Base-by-base conservation (phyloP, 2,113 vertebrate species). In the Lepus americanus region DNA sequence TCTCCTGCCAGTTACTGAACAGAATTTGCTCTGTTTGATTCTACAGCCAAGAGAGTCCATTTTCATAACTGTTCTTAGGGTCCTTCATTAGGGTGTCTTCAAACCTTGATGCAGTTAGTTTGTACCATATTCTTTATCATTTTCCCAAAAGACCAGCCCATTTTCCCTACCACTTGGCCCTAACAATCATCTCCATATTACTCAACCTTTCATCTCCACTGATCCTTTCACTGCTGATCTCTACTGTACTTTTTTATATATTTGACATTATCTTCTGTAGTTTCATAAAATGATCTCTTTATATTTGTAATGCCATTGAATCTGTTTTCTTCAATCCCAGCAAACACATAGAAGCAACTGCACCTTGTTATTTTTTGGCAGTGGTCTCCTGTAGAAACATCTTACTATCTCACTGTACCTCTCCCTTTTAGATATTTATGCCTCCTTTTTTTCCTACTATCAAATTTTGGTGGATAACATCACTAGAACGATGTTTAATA, bases 351-450 rank as follows among this genome's bases (percentile, higher is more conserved):
- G n/a, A 1, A 66, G 51, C 44, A 63, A 19, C 19, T 81, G 4
- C 19, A 23, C 49, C 17, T 31, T 66, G 64, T 66, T n/a, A 49
- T 9, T 91, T 77, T 77, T 63, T 55, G 76, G 55, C 66, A 87
- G 53, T 66, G 44, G 19, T 84, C 20, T 89, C 6, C 72, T 91
- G 1, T 79, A 31, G 72, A 80, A 87, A 44, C 31, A 10, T 33
- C 27, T 66, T 9, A 4, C 66, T 78, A 53, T 49, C 72, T 76
- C 9, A 53, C 67, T 22, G 76, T 3, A 55, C 5, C 53, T 64
- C 12, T 94, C 23, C 69, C 29, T 74, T 93, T 84, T 23, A 63
- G 44, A 49, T 84, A 92, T 88, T 78, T 83, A 27, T 92, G 55
- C 16, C 9, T 81, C 1, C 63, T 69, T 36, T 36, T 90, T 82